Conservation (phyloP, 2,113 vertebrate genomes). For the Tiliqua scincoides region DNA sequence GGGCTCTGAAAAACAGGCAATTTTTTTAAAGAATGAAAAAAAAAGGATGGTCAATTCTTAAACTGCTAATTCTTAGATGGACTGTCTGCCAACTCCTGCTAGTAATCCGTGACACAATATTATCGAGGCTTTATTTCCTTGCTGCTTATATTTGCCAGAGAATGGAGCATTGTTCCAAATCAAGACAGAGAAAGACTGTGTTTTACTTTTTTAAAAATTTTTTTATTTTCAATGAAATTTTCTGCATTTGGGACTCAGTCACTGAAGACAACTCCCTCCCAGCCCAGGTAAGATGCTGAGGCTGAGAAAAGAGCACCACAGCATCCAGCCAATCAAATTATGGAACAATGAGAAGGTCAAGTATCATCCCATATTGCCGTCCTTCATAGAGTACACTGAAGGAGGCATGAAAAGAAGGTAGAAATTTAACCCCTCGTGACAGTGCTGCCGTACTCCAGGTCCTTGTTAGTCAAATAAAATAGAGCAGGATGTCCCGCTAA, state of each 20-base stretch:
- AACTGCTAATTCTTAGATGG: not conserved
- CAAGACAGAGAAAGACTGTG: not conserved
- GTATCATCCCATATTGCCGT: slow-evolving; percentile 33
- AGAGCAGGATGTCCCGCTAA: slow-evolving; percentile 47
- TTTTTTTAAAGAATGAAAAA: not conserved
- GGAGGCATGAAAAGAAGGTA: slow-evolving; percentile 32
- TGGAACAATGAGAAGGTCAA: slow-evolving; percentile 58
- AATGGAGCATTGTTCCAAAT: not conserved
- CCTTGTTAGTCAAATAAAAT: slow-evolving; percentile 45
- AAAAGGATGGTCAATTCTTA: not conserved
- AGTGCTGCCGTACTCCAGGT: not conserved
- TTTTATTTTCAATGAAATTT: not conserved
- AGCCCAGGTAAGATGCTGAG: slow-evolving; percentile 49
- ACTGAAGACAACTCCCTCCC: slow-evolving; percentile 48
- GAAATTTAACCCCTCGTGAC: slow-evolving; percentile 69
- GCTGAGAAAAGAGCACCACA: slow-evolving; percentile 17
- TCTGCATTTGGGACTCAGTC: slow-evolving; percentile 40
- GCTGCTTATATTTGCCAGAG: slow-evolving; percentile 5
- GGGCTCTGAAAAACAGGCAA: not conserved
- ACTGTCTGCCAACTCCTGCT: not conserved
- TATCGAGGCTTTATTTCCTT: not conserved
- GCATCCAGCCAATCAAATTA: slow-evolving; percentile 63
- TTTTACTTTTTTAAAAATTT: slow-evolving; percentile 2
- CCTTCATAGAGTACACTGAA: slow-evolving; percentile 49
- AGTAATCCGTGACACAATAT: not conserved